phyloP scores from a whole-genome alignment of 2,113 vertebrate genomes.

The Labeo rohita region DNA sequence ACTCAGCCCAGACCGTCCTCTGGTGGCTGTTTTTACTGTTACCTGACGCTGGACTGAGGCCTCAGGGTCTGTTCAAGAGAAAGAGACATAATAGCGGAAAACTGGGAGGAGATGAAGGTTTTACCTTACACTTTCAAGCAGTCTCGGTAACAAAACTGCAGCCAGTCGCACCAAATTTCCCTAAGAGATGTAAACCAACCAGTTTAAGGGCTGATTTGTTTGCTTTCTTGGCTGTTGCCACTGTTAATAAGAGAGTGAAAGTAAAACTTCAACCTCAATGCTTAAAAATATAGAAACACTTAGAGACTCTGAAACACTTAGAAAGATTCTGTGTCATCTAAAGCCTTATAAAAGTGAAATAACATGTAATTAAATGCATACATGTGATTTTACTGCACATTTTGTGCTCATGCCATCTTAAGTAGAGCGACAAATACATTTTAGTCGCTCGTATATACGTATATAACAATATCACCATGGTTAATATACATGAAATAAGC shows the following conservation, averaged over 20 bases:
- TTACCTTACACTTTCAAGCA: neutral
- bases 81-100: neutral
- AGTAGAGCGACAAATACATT: neutral
- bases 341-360: neutral
- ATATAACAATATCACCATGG: too few species aligned
- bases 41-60: conserved; percentile 60
- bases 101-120: neutral
- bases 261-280: neutral
- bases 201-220: conserved; percentile 1
- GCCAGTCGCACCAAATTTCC: neutral
- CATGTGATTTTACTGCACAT: neutral
- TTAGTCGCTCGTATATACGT: too few species aligned
- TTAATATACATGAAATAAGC: too few species aligned
- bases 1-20: conserved; percentile 51
- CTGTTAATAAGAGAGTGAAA: conserved; percentile 5
- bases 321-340: neutral
- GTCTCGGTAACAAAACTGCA: neutral
- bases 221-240: neutral
- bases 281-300: too few species aligned
- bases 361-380: too few species aligned
- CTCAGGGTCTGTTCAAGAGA: conserved; percentile 51
- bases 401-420: neutral
- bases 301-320: too few species aligned
- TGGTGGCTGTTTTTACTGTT: conserved; percentile 35
- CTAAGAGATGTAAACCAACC: conserved; percentile 30